Evolutionary conservation across 2,113 vertebrate genomes (phyloP).

Genomic region (Danio rerio): GRCz12tu NC_133197.1:18712501-18713000

Average conservation of each 20-base stretch:
- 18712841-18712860: conserved; percentile 82
- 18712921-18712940: conserved; percentile 32
- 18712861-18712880: conserved; percentile 85
- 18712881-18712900: conserved; percentile 82
- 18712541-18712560: conserved; percentile 77
- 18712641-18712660: conserved; percentile 70
- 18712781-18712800: conserved; percentile 73
- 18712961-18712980: conserved; percentile 36
- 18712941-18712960: conserved; percentile 3
- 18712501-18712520: conserved; percentile 80
- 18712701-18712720: conserved; percentile 63
- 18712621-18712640: conserved; percentile 89
- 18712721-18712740: conserved; percentile 66
- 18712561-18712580: conserved; percentile 80
- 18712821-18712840: conserved; percentile 73
- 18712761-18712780: conserved; percentile 81
- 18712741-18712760: conserved; percentile 71
- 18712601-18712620: conserved; percentile 91
- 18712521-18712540: conserved; percentile 86
- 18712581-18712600: conserved; percentile 88
- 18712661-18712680: conserved; percentile 81
- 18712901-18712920: conserved; percentile 98
- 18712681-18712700: conserved; percentile 83
- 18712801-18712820: conserved; percentile 59
- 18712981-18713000: conserved; percentile 46